These are phyloP conservation scores for Lonchura striata DNA, from an alignment of 2,113 vertebrate species.

Conservation along the genomic window DNA sequence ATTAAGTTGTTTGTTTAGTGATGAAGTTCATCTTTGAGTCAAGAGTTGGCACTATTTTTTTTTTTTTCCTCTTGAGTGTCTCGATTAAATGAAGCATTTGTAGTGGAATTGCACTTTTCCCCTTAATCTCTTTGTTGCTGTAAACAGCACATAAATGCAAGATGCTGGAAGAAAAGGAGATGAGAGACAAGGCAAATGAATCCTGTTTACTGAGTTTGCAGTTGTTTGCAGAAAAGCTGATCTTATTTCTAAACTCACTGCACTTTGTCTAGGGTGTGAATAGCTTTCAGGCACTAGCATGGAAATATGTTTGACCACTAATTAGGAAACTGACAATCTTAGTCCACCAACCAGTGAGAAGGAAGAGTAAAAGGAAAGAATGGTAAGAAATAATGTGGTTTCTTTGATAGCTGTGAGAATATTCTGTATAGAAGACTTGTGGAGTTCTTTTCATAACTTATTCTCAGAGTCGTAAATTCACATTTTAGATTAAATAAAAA, in stretches of 20 bases:
- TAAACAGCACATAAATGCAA: constrained; percentile 20
- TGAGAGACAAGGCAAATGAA: constrained; percentile 2
- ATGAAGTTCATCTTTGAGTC: neutral
- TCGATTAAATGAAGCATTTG: neutral
- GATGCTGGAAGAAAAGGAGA: neutral
- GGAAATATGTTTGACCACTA: constrained; percentile 62
- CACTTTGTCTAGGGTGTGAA: constrained; percentile 53
- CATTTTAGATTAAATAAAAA: neutral
- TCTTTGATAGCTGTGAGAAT: neutral
- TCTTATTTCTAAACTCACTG: constrained; percentile 35
- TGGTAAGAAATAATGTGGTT: neutral
- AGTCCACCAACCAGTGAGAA: neutral
- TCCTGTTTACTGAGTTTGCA: constrained; percentile 10
- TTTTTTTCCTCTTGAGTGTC: neutral
- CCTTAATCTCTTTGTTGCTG: constrained; percentile 4
- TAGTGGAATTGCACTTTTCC: neutral
- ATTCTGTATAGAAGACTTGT: neutral
- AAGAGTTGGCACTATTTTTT: neutral
- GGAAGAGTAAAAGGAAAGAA: neutral
- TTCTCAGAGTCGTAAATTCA: neutral
- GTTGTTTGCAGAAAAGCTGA: constrained; percentile 53
- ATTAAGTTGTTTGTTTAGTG: neutral
- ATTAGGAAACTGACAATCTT: constrained; percentile 33
- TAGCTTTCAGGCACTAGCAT: constrained; percentile 52
- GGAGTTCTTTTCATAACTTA: neutral